Conservation (phyloP, 2,797 vertebrate species). For the Lindbergichthys nudifrons region DNA sequence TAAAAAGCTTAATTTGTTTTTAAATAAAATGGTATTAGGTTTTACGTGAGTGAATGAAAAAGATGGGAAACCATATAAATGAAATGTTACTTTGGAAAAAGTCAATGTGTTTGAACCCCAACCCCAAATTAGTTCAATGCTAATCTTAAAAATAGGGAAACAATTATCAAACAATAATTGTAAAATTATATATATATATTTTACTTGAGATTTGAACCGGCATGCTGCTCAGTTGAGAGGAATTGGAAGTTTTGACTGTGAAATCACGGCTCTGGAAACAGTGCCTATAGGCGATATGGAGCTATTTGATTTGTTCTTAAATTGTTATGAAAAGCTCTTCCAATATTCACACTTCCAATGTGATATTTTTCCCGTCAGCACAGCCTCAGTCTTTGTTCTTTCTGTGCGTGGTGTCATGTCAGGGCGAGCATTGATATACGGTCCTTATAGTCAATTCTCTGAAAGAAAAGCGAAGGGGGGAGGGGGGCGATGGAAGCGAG, state of each 20-base stretch:
- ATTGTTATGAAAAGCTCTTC: constrained; percentile 69
- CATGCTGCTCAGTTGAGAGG: not conserved
- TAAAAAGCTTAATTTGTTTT: not conserved
- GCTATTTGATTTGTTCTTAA: constrained; percentile 69
- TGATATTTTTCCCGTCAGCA: constrained; percentile 47
- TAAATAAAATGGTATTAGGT: not conserved
- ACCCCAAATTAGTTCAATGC: not conserved
- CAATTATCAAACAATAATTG: not conserved
- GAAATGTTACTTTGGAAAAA: not conserved
- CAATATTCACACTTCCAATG: constrained; percentile 62
- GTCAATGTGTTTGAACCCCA: not conserved
- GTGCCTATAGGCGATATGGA: constrained; percentile 45
- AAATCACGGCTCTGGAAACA: not conserved
- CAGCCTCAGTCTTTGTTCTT: constrained; percentile 67
- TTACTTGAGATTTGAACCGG: not conserved
- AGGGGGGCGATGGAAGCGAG: constrained; percentile 34
- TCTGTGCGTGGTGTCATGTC: constrained; percentile 61
- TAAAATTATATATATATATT: too few relatives aligned
- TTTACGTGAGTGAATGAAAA: not conserved
- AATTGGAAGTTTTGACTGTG: not conserved
- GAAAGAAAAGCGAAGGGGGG: constrained; percentile 16
- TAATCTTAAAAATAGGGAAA: not conserved
- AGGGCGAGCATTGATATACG: constrained; percentile 58
- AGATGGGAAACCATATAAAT: not conserved
- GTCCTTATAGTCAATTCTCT: constrained; percentile 54